Percentiles rank a stretch among this genome's conserved stretches.
phyloP scores from a whole-genome alignment of 2,113 vertebrate genomes.

The Brachypodius melanocephalos region DNA sequence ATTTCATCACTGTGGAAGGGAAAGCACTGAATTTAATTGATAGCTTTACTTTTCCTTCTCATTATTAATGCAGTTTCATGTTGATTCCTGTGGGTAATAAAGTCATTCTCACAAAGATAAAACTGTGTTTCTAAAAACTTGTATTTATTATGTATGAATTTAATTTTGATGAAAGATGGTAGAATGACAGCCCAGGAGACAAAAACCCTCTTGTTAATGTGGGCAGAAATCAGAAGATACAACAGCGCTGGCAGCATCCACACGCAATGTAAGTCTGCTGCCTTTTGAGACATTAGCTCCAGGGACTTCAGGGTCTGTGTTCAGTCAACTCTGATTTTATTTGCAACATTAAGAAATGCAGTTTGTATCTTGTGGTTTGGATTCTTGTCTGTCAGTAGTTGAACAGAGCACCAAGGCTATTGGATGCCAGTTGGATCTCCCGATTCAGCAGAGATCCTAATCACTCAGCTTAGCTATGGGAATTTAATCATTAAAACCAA shows the following conservation, averaged over 20 bases:
- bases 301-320: neutral
- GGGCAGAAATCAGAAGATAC: neutral
- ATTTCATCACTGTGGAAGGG: neutral
- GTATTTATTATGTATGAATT: neutral
- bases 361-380: neutral
- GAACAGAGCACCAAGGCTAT: neutral
- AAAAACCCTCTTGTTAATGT: neutral
- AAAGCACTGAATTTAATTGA: neutral
- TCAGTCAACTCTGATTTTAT: neutral
- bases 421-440: neutral
- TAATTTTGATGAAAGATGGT: neutral
- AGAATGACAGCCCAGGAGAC: neutral
- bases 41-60: neutral
- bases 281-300: neutral
- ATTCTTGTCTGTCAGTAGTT: neutral
- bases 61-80: neutral
- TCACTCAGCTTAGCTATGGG: neutral
- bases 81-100: neutral
- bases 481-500: neutral
- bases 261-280: neutral
- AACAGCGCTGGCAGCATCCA: neutral
- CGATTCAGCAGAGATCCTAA: neutral
- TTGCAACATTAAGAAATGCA: neutral
- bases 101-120: neutral
- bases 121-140: neutral